Evolutionary conservation across 2,113 vertebrate species (phyloP), one percentile per base, ranked within the genome.

Genomic region (Arothron firmamentum): DNA sequence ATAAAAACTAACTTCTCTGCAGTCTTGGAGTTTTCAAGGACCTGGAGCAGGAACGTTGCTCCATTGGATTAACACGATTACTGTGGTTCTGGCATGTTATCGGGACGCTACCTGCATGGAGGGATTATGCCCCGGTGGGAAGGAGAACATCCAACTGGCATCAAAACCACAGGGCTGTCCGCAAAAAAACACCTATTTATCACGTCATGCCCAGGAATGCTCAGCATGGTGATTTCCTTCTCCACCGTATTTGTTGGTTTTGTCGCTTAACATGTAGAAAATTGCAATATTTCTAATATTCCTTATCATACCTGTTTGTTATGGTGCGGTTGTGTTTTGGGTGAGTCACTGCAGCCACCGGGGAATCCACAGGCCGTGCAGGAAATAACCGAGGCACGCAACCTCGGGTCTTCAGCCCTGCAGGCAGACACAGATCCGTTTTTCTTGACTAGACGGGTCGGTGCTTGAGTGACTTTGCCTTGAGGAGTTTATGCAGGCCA

Each of bases 271-370:
- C 42, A 43, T 43, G 6, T 43, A 43, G 15, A 45, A 45, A 11
- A 10, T 45, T 45, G 5, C 43, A 45, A 16, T 11, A 4, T 38
- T 54, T 45, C 20, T 28, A 25, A 2, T 23, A 59, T 54, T 4
- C 52, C 28, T 55, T 52, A 28, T 75, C 13, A 34, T 38, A 34
- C 17, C 49, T 59, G 5, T 18, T 21, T 67, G 51, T 51, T n/a
- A 17, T 84, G 70, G 77, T 65, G 81, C 81, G 79, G 71, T 67
- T 73, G 59, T 71, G 74, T 67, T 50, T 77, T 55, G 60, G 59
- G 49, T 79, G 77, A 79, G 46, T 86, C 78, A 72, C 45, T 21
- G 52, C 25, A 25, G 71, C 53, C 52, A 28, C 14, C 38, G 49
- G 70, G 65, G 49, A 34, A 20, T 21, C 41, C 49, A 59, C 65